These are phyloP conservation scores for Montipora sp. DNA, from an alignment of 64 coral and sea anemone genomes.

Conservation along the genomic window DNA sequence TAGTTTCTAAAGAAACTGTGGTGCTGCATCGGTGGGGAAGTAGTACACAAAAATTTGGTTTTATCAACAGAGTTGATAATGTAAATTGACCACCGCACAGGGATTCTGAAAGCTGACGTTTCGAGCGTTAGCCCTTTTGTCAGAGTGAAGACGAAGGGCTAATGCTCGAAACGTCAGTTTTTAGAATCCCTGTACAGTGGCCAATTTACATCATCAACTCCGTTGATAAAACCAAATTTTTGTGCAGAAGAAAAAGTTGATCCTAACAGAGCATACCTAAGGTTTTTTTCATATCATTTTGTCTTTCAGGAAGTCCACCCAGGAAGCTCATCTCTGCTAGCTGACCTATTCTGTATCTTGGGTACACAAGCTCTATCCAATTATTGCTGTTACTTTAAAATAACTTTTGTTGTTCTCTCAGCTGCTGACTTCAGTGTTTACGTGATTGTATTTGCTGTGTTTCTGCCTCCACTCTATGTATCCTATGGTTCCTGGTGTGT, in stretches of 20 bases:
- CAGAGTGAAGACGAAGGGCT: too few relatives aligned
- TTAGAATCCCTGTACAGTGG: too few relatives aligned
- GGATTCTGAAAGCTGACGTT: too few relatives aligned
- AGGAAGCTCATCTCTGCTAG: constrained; percentile 81
- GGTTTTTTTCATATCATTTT: constrained; percentile 4
- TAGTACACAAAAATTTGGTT: too few relatives aligned
- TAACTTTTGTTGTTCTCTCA: constrained; percentile 50
- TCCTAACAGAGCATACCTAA: background rate
- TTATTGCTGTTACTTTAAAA: constrained; percentile 88
- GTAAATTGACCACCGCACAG: too few relatives aligned
- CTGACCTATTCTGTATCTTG: constrained; percentile 97
- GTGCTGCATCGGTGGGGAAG: too few relatives aligned
- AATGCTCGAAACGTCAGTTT: too few relatives aligned
- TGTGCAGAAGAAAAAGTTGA: background rate
- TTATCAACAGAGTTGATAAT: too few relatives aligned
- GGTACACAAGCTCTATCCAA: constrained; percentile 92
- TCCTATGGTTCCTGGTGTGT: constrained; percentile 80
- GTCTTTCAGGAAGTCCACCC: constrained; percentile 67
- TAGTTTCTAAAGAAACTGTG: too few relatives aligned
- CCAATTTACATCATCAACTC: too few relatives aligned
- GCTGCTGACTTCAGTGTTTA: constrained; percentile 56
- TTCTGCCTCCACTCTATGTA: constrained; percentile 50
- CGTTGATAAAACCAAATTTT: too few relatives aligned
- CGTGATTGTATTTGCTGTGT: constrained; percentile 48
- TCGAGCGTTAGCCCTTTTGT: too few relatives aligned